Base-by-base conservation (phyloP, 2,113 vertebrate genomes). In the Ochotona princeps region DNA sequence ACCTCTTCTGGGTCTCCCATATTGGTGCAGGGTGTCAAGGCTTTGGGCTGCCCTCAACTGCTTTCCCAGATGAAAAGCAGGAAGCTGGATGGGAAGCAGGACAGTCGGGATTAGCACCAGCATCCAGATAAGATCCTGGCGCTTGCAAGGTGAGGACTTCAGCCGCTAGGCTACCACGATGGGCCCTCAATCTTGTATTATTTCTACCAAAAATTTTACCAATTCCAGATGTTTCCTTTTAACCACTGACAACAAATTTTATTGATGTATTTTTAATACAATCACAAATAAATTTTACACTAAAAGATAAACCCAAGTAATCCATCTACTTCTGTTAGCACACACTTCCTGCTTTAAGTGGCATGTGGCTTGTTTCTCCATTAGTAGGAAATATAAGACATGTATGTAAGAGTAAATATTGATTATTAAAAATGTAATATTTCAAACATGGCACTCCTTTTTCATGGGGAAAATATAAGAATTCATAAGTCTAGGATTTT, bases 321-420 rank as follows among this genome's bases (percentile, higher is more conserved):
- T 14, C 28, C 23, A 83, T 86, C 21, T 65, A 14, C 13, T 5
- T 74, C 74, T 69, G 8, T 47, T 70, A 73, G 25, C 3, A 73
- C 20, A 57, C 25, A 38, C 26, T 79, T 65, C 67, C 76, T 63
- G 69, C 10, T 70, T 9, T 35, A 76, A 47, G 54, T 66, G 73
- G 87, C 11, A 74, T 60, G 14, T 44, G 28, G 75, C 5, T 63
- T 70, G 6, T 66, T 89, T 6, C 11, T 63, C 69, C 2, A 83
- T 38, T 88, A 85, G 32, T 0, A 78, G 15, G 93, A 82, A 90
- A 54, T 47, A 85, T 70, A 72, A 72, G 1, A 32, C 87, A 61
- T 73, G 84, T 84, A 54, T 20, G 72, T 30, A 83, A 61, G 83
- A 70, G 73, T 65, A n/a, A 25, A 61, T 25, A 96, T 82, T 79